Conservation (phyloP, 2,113 vertebrate genomes). For the Pionites leucogaster region DNA sequence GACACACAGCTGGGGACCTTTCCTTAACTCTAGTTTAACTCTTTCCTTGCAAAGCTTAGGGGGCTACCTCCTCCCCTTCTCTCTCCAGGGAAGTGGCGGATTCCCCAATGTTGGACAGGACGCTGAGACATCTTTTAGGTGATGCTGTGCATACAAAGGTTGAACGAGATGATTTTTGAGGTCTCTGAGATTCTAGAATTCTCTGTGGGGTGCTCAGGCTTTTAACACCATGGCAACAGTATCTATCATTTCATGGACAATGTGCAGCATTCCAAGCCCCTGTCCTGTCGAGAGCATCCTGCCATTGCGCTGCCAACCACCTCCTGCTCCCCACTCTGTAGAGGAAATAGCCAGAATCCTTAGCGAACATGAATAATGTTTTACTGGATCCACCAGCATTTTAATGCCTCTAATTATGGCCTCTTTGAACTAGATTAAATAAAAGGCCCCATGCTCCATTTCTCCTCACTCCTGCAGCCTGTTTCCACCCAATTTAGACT, state of each 20-base stretch:
- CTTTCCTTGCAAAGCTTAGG: neutral
- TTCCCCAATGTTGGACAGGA: neutral
- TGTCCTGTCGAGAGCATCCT: neutral
- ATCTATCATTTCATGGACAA: accelerated
- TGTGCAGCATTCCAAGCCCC: accelerated
- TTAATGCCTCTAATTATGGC: neutral
- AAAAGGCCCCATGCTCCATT: slow-evolving; percentile 37
- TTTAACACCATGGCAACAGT: accelerated
- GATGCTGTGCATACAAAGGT: neutral
- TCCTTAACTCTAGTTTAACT: accelerated
- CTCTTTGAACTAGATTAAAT: slow-evolving; percentile 55
- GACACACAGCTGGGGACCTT: neutral
- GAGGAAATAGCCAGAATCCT: neutral
- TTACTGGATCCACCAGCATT: neutral
- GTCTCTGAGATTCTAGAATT: neutral
- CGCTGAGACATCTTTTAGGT: neutral
- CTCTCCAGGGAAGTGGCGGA: neutral
- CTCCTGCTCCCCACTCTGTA: neutral
- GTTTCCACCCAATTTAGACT: neutral
- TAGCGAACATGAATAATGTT: neutral
- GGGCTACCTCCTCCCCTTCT: neutral
- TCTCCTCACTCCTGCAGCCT: neutral
- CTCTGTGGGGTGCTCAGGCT: neutral
- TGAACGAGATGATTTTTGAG: neutral
- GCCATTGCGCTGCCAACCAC: neutral